Evolutionary conservation across 1,140 invertebrate genomes (phyloP), one percentile per base, ranked within the genome.

Genomic region (Drosophila truncata): DNA sequence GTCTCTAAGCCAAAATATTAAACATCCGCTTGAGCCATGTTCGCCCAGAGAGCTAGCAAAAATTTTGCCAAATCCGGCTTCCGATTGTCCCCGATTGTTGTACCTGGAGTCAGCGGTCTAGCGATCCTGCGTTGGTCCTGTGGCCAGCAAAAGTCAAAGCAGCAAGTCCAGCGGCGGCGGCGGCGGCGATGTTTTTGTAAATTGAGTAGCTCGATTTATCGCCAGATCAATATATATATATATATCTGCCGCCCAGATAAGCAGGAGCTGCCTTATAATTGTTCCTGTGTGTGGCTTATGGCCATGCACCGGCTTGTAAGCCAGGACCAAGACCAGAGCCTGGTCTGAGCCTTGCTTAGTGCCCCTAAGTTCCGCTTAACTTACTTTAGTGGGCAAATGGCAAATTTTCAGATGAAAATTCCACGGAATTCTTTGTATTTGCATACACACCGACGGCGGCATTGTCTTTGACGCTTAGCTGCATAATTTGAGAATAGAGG

Each of bases 1-100:
- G 82, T 91, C 86, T 91, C 49, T 91, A 91, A 91, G 86, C 86
- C 87, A 91, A 91, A 91, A 91, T 91, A 91, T 88, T 90, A 90
- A 72, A 88, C 84, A 88, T 88, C 65, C 84, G 85, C 66, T 75
- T 84, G 81, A 88, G 83, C 84, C 77, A 29, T 65, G 47, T 18
- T 27, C 47, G 61, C 37, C 31, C 55, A 61, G 82, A 61, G 82
- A 74, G 78, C 69, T 42, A 44, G 25, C 23, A 25, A 14, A 25
- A 14, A 41, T 39, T 35, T 44, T 18, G 29, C 69, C 65, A 87
- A 87, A 87, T 87, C 84, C 84, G 84, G 84, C 85, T 87, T 88
- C 84, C 84, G 84, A 85, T 90, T 88, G 69, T 62, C 67, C 54
- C 41, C 35, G 62, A 27, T 72, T 78, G 82, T 78, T 84, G 61